Percentiles rank a stretch among this genome's conserved stretches.
Evolutionary conservation across 2,113 vertebrate genomes (phyloP).

Genomic region (Eubucco bourcierii): DNA sequence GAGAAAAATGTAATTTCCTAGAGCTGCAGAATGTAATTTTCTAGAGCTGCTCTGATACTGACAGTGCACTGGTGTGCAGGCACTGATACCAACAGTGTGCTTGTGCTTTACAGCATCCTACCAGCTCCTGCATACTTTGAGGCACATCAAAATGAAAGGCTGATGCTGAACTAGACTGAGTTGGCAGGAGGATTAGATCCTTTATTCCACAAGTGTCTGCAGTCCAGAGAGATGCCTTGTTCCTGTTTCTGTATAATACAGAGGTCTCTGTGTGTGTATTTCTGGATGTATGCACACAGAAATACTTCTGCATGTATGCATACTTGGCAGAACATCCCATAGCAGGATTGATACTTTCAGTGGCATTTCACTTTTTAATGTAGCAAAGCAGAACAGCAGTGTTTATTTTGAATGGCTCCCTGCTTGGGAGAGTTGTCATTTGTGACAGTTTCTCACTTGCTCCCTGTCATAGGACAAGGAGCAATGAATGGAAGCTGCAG

Average conservation of each 20-base stretch:
- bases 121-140: not conserved
- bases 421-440: not conserved
- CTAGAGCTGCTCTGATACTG: not conserved
- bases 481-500: no score
- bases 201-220: not conserved
- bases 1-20: not conserved
- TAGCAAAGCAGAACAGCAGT: not conserved
- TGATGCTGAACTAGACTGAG: not conserved
- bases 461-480: no score
- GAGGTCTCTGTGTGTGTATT: not conserved
- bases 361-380: not conserved
- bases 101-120: not conserved
- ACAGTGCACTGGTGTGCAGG: not conserved
- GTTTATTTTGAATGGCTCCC: not conserved
- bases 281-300: not conserved
- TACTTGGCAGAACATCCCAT: not conserved
- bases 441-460: not conserved
- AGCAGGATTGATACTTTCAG: not conserved
- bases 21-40: not conserved
- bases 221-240: not conserved
- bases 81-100: not conserved
- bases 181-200: not conserved
- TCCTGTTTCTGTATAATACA: not conserved
- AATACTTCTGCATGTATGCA: not conserved
- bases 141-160: not conserved